Evolutionary conservation across 2,888 invertebrate species (phyloP).

Genomic region (Barypeithes pellucidus): DNA sequence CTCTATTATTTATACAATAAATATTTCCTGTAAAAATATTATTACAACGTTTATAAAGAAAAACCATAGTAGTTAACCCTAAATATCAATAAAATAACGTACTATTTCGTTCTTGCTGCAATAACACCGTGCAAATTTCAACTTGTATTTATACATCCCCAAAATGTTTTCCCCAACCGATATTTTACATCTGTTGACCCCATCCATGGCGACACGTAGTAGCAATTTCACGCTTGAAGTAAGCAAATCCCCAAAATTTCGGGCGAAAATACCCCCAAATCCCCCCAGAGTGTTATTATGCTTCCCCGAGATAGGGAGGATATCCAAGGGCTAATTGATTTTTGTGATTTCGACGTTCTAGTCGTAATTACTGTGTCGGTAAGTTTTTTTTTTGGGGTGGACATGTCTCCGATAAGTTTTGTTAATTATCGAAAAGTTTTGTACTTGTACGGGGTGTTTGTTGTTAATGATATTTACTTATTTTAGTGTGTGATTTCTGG

Average conservation of each 20-base stretch:
- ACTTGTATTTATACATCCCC: not conserved
- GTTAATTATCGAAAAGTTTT: no score
- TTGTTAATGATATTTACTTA: no score
- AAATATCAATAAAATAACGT: no score
- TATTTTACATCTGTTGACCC: slow-evolving; percentile 43
- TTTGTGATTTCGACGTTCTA: slow-evolving; percentile 5
- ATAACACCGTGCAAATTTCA: not conserved
- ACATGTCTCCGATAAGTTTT: no score
- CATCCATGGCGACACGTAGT: slow-evolving; percentile 31
- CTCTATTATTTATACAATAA: no score
- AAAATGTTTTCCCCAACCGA: slow-evolving; percentile 24
- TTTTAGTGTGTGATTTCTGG: no score
- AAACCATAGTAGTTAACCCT: no score
- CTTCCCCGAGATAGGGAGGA: slow-evolving; percentile 3
- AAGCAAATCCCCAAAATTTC: slow-evolving; percentile 31
- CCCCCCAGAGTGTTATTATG: slow-evolving; percentile 14
- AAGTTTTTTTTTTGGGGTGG: no score
- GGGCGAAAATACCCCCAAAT: slow-evolving; percentile 23
- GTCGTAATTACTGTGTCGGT: not conserved
- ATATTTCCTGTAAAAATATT: no score
- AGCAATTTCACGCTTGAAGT: slow-evolving; percentile 40
- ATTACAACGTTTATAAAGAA: no score
- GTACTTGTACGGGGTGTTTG: no score
- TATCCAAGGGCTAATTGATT: slow-evolving; percentile 29
- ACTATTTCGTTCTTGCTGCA: no score